These are phyloP conservation scores for Nephrotoma guestfalica DNA, from an alignment of 2,888 invertebrate genomes.

Conservation along the genomic window DNA sequence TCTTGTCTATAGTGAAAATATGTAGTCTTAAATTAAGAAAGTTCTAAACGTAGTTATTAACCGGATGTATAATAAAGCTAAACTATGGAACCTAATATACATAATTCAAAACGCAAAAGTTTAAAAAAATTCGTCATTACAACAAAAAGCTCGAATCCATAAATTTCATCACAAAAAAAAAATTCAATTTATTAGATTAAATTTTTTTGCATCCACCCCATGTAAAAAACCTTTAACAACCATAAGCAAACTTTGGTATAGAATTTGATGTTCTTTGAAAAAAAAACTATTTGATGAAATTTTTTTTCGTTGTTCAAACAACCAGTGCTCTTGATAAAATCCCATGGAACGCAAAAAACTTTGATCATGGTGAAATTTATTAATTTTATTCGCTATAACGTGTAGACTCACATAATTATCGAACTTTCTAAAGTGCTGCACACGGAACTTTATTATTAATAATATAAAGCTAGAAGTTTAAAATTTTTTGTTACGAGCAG, in stretches of 20 bases:
- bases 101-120: not conserved
- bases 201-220: not conserved
- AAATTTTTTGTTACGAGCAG: too few relatives aligned
- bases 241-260: not conserved
- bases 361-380: not conserved
- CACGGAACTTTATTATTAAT: not conserved
- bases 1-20: not conserved
- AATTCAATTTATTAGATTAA: not conserved
- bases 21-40: too few relatives aligned
- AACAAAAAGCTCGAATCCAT: not conserved
- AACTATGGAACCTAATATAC: too few relatives aligned
- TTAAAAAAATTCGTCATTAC: not conserved
- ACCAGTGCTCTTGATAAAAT: not conserved
- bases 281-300: not conserved
- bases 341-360: not conserved
- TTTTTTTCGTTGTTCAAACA: too few relatives aligned
- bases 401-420: not conserved
- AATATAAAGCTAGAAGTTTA: too few relatives aligned
- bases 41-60: too few relatives aligned
- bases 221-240: not conserved
- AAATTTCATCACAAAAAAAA: not conserved
- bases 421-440: not conserved
- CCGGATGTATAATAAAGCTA: too few relatives aligned
- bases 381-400: not conserved
- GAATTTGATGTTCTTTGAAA: not conserved